Base-by-base conservation (phyloP, 2,113 vertebrate species). In the Oreocharis arfaki region DNA sequence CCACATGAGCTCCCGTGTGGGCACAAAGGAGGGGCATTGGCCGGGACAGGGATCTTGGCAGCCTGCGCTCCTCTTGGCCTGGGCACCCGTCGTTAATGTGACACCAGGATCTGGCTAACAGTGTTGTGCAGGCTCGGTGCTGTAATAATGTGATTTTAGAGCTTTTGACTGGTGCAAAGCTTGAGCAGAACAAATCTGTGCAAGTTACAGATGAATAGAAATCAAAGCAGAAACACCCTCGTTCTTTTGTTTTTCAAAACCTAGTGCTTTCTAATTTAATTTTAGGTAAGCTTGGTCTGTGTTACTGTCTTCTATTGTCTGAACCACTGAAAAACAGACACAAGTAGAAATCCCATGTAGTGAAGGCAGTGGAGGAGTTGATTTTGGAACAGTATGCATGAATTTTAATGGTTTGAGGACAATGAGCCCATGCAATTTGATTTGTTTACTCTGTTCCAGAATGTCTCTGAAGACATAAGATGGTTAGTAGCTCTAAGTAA, bases 341-440 rank as follows among this genome's bases (percentile, higher is more conserved):
- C 9, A 8, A 71, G n/a, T 69, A 83, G 67, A 91, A 95, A 70
- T 95, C 64, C 33, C 59, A 21, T 73, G 46, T 85, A 46, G 42
- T 47, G 68, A 79, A 82, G 37, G 67, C 65, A 57, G 23, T n/a
- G 70, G 60, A 80, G 55, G 53, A 80, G 76, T 90, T 95, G 63
- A 50, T 85, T 95, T 95, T 86, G 71, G 69, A 96, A 64, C 37
- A 65, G 57, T 46, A 39, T 79, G 61, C 26, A 16, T 94, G 95
- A 76, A 90, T 93, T 91, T 83, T 85, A 96, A 82, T n/a, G 1
- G 68, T 84, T 89, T 71, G 87, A 68, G 57, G 69, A 94, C 49
- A 79, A 68, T 46, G 53, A 68, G 41, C 52, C 26, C 53, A 92
- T 95, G 61, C 69, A 91, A 11, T 95, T 84, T 87, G 55, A 52